phyloP scores from a whole-genome alignment of 2,888 invertebrate genomes.

The Brachyptera putata region DNA sequence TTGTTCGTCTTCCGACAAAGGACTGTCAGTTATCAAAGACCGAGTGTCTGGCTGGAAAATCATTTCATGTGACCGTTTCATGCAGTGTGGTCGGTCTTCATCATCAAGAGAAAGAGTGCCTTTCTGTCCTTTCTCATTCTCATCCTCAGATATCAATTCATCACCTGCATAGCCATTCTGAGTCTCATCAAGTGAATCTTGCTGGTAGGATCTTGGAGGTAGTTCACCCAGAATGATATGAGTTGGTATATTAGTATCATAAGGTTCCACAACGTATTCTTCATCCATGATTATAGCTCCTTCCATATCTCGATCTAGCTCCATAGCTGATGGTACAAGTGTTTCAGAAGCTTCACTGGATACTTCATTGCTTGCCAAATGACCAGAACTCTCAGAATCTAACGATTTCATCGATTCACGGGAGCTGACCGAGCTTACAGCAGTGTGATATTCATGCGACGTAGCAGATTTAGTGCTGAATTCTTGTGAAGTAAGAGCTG shows the following conservation, averaged over 20 bases:
- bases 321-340: conserved; percentile 82
- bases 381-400: conserved; percentile 84
- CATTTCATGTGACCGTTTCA: conserved; percentile 90
- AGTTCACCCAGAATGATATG: conserved; percentile 37
- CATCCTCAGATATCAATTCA: conserved; percentile 40
- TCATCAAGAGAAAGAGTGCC: conserved; percentile 44
- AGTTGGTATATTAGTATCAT: conserved; percentile 39
- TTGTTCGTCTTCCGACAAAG: conserved; percentile 45
- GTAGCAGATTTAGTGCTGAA: conserved; percentile 67
- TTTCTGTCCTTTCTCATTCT: conserved; percentile 40
- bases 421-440: conserved; percentile 81
- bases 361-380: conserved; percentile 78
- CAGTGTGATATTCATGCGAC: conserved; percentile 82
- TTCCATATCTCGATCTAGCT: conserved; percentile 68
- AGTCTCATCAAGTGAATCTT: conserved; percentile 47
- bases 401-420: conserved; percentile 86
- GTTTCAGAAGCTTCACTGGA: conserved; percentile 90
- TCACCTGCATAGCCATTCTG: conserved; percentile 43
- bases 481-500: conserved; percentile 75
- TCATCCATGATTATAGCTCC: conserved; percentile 48
- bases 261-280: conserved; percentile 42
- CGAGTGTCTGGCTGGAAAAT: conserved; percentile 63
- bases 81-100: conserved; percentile 53
- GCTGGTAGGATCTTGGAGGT: conserved; percentile 27
- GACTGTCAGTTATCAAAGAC: conserved; percentile 46